Evolutionary conservation across 2,888 invertebrate genomes (phyloP), one percentile per base, ranked within the genome.

Genomic region (Hymenopus coronatus): DNA sequence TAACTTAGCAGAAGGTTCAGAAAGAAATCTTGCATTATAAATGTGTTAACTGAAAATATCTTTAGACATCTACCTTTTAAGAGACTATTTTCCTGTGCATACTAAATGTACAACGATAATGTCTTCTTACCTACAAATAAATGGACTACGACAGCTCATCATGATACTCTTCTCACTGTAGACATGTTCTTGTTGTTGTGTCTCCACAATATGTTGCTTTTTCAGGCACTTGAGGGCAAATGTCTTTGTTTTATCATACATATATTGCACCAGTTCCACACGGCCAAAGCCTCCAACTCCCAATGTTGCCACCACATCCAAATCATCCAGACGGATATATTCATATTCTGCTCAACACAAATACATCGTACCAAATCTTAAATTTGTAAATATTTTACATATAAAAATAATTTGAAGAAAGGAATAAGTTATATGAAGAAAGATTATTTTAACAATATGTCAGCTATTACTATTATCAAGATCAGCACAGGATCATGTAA

Each of bases 261-360:
- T 94, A 92, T 96, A 95, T 46, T 94, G 94, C 28, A 97, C 97
- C 90, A 98, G 94, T 92, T 97, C 98, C 0, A 98, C 98, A 3
- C 98, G 95, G 0, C 98, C 98, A 92, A 98, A 98, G 2, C 98
- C 98, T 8, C 99, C 99, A 25, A 98, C 97, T 1, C 99, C 99
- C 91, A 99, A 94, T 0, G 98, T 98, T 30, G 97, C 97, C 28
- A 98, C 94, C 90, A 96, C 95, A 91, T 97, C 97, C 91, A 99
- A 94, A 92, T 98, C 97, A 40, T 95, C 95, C 89, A 95, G 92
- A 27, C 93, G 92, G 6, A 95, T 92, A 33, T 92, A 91, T 14
- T 92, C 92, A 91, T 93, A 94, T 90, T 94, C 94, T 90, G 88
- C 92, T 92, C 82, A 20, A 84, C 28, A 82, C 4, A 70, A 20